Conservation (phyloP, 1,140 invertebrate species). For the Parasteatoda tepidariorum region DNA sequence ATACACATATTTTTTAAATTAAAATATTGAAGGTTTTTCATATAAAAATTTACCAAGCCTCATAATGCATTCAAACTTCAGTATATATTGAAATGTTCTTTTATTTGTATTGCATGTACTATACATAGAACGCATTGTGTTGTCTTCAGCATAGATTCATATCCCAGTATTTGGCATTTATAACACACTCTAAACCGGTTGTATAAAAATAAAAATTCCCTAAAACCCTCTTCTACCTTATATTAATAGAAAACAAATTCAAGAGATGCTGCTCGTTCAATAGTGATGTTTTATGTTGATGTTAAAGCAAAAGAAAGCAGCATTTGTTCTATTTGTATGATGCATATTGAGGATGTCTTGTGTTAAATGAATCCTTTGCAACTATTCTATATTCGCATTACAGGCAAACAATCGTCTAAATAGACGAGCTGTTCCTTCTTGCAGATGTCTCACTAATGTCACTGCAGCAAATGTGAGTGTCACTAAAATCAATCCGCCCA, state of each 20-base stretch:
- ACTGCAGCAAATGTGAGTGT: slow-evolving; percentile 59
- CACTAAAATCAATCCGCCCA: slow-evolving; percentile 32
- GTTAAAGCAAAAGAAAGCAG: too few relatives aligned
- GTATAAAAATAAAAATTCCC: too few relatives aligned
- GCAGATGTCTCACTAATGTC: slow-evolving; percentile 61
- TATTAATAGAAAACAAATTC: too few relatives aligned
- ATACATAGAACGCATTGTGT: slow-evolving; percentile 45
- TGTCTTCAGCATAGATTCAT: slow-evolving; percentile 25
- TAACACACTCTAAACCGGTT: too few relatives aligned
- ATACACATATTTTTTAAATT: too few relatives aligned
- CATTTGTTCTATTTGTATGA: too few relatives aligned
- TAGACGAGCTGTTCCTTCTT: slow-evolving; percentile 57
- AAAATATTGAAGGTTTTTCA: too few relatives aligned
- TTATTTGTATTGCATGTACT: slow-evolving; percentile 48
- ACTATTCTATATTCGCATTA: slow-evolving; percentile 55
- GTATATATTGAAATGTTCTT: neutral
- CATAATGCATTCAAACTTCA: too few relatives aligned
- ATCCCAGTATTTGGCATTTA: slow-evolving; percentile 14
- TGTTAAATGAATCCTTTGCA: slow-evolving; percentile 4
- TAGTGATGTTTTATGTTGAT: too few relatives aligned
- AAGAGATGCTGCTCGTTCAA: too few relatives aligned
- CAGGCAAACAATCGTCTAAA: slow-evolving; percentile 55
- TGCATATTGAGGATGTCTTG: slow-evolving; percentile 17
- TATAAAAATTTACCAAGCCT: too few relatives aligned
- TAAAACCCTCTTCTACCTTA: too few relatives aligned